Base-by-base conservation (phyloP, 1,140 invertebrate genomes). In the Heterodera schachtii region DNA sequence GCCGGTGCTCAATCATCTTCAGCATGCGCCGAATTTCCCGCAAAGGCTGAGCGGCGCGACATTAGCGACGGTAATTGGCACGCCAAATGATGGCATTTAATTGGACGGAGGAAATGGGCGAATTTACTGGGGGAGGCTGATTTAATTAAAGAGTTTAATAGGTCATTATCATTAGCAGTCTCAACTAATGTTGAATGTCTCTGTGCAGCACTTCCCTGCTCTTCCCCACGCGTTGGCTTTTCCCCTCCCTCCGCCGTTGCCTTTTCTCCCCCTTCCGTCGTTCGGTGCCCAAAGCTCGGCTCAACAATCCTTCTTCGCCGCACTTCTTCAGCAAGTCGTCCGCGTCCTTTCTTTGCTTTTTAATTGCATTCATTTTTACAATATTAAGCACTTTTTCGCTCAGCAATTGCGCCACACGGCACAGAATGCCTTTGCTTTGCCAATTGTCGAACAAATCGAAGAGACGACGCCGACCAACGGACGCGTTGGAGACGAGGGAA, bases 351-450 rank as follows among this genome's bases (percentile, higher is more conserved):
- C 11, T 52, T 52, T 52, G 49, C 6, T 6, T 11, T 4, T 64
- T 19, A 64, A 64, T 64, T 64, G 13, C 19, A 64, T 64, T 19
- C 16, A 5, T 21, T 71, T 71, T 52, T 52, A 6, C 49, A 52
- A 8, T 11, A 52, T 52, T 41, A n/a, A 71, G 69, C 69, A 71
- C 69, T 71, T 71, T 71, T 71, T 71, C 43, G 31, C 69, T 11
- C 69, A 71, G 19, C 69, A 71, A 43, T 43, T 71, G 69, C 69
- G 69, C 69, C 69, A 43, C 9, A 11, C 57, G 57, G 57, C 3
- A 19, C 13, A 64, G 19, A 64, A 64, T 64, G 57, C 57, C 19
- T 64, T 64, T 64, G 57, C 3, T 5, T 19, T 64, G 3, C 57
- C 57, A 5, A 19, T 19, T 19, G 1, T 19, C 3, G 57, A 64